phyloP scores from a whole-genome alignment of 2,113 vertebrate species.

The Madoqua kirkii region DNA sequence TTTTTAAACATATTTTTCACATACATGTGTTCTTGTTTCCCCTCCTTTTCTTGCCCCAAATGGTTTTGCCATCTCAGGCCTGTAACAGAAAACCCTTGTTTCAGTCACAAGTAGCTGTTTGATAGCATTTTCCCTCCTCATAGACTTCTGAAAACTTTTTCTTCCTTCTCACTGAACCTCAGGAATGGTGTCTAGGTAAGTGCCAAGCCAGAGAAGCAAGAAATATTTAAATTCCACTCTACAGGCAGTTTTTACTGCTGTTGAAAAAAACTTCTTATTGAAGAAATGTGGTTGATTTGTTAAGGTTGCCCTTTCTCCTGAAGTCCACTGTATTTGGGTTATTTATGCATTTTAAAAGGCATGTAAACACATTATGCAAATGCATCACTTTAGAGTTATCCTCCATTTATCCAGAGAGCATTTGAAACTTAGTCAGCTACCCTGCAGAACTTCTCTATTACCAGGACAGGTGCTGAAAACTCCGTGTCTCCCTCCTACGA shows the following conservation, averaged over 20 bases:
- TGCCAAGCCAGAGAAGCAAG: conserved; percentile 44
- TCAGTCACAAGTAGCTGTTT: conserved; percentile 39
- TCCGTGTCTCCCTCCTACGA: not conserved
- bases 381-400: not conserved
- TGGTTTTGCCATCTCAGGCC: not conserved
- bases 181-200: conserved; percentile 51
- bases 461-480: not conserved
- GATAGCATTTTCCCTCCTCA: not conserved
- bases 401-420: not conserved
- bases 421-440: not conserved
- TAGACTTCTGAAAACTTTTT: not conserved
- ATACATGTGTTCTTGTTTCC: not conserved
- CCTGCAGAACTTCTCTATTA: not conserved
- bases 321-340: not conserved
- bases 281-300: conserved; percentile 34
- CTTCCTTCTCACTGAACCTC: conserved; percentile 41
- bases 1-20: not conserved
- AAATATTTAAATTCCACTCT: conserved; percentile 19
- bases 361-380: not conserved
- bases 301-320: not conserved
- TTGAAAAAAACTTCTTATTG: conserved; percentile 21
- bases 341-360: not conserved
- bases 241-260: not conserved
- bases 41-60: not conserved
- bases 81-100: conserved; percentile 49